Conservation (phyloP, 2,113 vertebrate species). For the Dromiciops gliroides region DNA sequence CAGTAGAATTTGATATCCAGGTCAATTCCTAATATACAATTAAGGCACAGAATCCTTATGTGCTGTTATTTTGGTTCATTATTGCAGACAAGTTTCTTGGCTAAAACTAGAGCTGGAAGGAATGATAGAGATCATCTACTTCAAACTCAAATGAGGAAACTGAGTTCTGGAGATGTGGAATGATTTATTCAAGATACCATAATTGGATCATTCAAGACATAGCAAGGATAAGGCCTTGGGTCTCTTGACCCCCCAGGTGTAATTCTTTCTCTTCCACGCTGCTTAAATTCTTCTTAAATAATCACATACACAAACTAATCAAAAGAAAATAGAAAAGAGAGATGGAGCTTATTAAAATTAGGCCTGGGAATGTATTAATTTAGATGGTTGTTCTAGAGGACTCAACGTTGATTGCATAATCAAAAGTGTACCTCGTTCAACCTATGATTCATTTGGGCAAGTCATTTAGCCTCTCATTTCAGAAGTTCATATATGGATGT, state of each 20-base stretch:
- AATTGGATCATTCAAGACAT: neutral
- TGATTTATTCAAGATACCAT: neutral
- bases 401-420: neutral
- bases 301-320: neutral
- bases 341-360: constrained; percentile 6
- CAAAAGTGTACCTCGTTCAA: neutral
- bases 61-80: constrained; percentile 55
- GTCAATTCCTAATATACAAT: neutral
- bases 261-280: too few relatives aligned
- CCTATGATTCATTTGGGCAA: neutral
- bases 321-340: constrained; percentile 7
- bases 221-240: neutral
- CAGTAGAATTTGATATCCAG: neutral
- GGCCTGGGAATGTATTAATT: neutral
- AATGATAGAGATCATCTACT: constrained; percentile 43
- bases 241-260: neutral
- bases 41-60: constrained; percentile 26
- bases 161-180: neutral
- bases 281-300: neutral
- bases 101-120: constrained; percentile 64
- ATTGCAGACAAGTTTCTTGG: constrained; percentile 55
- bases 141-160: constrained; percentile 30
- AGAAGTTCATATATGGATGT: neutral
- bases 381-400: neutral
- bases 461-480: neutral